Base-by-base conservation (phyloP, 2,113 vertebrate species). In the Lota lota region DNA sequence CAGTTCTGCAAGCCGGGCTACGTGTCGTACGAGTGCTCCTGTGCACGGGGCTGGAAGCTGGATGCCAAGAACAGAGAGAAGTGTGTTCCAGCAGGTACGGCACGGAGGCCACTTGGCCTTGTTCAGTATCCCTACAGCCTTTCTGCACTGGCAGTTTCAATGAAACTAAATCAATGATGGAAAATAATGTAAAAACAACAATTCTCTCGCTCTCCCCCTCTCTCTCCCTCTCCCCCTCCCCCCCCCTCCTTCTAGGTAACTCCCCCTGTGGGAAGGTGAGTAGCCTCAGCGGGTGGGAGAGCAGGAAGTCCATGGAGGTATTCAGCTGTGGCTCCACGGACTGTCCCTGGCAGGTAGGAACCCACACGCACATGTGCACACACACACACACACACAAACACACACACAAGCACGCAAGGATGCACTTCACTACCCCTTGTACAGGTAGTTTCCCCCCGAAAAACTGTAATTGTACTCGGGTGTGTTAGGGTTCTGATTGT, bases 1-100 rank as follows among this genome's bases (percentile, higher is more conserved):
- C 92, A 93, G 84, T 93, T 93, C 85, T 93, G 92, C 67, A 92
- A 92, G 71, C 92, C 92, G 0, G 87, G 90, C 22, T 93, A 91
- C 68, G 68, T 50, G 2, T 85, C 88, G 10, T 92, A 90, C 18
- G 73, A 92, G 72, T 93, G 92, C 21, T 91, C 90, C 57, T 93
- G 92, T 1, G 88, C 90, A 1, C 61, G 6, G 0, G 92, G 91
- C 20, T 93, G 91, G 91, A 91, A 77, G 78, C 85, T 92, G 69
- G 75, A 72, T 50, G 2, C 1, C 1, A 74, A 59, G 0, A 68
- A 83, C 28, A 82, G 15, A 57, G 40, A 88, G 3, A 85, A 82
- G 72, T 93, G 92, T 57, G 70, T 86, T 5, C 73, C 91, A 36
- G 83, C 82, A 69, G 90, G 92, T 93, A 65, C 61, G 82, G 51